These are phyloP conservation scores for Perca schrenkii DNA, from an alignment of 2,113 vertebrate genomes.

Conservation along the genomic window DNA sequence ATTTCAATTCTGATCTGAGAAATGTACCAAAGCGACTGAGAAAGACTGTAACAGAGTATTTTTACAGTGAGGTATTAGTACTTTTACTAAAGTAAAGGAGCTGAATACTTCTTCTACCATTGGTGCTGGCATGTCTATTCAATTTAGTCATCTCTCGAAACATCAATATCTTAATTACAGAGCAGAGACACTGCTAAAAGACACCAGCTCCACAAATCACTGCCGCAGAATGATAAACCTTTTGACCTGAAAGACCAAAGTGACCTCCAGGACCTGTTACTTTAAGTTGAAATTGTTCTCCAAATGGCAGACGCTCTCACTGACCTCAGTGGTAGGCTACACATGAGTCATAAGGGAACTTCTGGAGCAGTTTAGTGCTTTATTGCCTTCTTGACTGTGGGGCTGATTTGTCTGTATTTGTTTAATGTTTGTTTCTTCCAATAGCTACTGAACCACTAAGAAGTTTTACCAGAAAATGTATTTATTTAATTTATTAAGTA, in stretches of 20 bases:
- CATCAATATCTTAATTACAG: not conserved
- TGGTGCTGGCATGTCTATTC: not conserved
- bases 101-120: too few species aligned
- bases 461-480: not conserved
- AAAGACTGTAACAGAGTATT: too few species aligned
- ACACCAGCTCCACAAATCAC: not conserved
- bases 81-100: too few species aligned
- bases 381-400: not conserved
- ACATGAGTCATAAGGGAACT: not conserved
- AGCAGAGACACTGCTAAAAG: not conserved
- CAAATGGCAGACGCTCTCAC: not conserved
- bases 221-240: not conserved
- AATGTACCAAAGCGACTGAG: too few species aligned
- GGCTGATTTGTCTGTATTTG: not conserved
- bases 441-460: not conserved
- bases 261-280: not conserved
- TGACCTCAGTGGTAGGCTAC: too few species aligned
- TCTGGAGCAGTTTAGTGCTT: not conserved
- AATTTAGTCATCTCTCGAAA: not conserved
- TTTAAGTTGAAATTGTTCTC: not conserved
- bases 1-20: too few species aligned
- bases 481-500: too few species aligned
- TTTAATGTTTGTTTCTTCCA: not conserved
- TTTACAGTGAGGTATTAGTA: too few species aligned
- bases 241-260: not conserved